Evolutionary conservation across 2,888 invertebrate species (phyloP).

Genomic region (Clunio marinus): DNA sequence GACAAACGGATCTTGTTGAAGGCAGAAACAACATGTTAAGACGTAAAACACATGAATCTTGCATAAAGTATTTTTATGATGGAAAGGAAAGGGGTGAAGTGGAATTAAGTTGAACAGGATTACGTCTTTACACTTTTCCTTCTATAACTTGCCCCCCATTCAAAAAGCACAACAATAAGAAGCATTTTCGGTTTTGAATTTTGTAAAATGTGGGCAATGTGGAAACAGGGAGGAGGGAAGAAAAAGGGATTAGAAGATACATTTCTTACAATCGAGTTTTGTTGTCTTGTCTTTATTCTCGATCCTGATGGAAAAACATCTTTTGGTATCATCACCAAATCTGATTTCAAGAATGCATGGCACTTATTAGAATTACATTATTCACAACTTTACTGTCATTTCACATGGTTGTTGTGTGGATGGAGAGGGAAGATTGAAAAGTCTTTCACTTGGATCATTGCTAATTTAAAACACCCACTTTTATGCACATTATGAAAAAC

Average conservation of each 20-base stretch:
- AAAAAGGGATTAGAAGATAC: conserved; percentile 26
- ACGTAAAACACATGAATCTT: conserved; percentile 39
- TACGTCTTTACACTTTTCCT: conserved; percentile 11
- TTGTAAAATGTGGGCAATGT: not conserved
- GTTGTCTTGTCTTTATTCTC: conserved; percentile 6
- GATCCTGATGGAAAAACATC: conserved; percentile 2
- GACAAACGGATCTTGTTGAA: conserved; percentile 20
- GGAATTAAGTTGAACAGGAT: conserved; percentile 37
- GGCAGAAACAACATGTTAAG: conserved; percentile 39
- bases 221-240: not conserved
- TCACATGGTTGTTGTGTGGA: no score
- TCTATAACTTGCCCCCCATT: not conserved
- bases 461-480: no score
- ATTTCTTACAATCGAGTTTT: conserved; percentile 18
- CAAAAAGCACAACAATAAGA: not conserved
- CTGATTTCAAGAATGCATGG: not conserved
- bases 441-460: no score
- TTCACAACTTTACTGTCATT: no score
- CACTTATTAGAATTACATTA: conserved; percentile 18
- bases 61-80: conserved; percentile 26
- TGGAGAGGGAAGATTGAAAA: no score
- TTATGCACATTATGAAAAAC: no score
- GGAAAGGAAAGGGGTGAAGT: conserved; percentile 8
- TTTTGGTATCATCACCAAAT: not conserved
- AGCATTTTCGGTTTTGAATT: conserved; percentile 11